phyloP scores from a whole-genome alignment of 2,113 vertebrate genomes.

The Oryctolagus cuniculus region DNA sequence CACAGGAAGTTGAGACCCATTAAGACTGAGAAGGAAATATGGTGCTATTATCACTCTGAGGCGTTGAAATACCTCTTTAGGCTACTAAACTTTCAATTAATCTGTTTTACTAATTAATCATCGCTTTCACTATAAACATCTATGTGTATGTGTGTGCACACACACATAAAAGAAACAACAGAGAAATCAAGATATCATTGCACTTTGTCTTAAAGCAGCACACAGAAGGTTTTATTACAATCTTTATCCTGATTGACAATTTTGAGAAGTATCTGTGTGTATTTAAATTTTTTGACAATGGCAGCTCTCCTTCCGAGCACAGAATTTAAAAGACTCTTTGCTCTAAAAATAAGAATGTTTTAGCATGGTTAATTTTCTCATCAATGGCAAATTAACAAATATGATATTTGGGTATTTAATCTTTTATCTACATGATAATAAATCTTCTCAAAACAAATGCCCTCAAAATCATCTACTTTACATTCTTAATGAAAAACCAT shows the following conservation, averaged over 20 bases:
- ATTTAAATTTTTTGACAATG: slow-evolving; percentile 65
- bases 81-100: slow-evolving; percentile 49
- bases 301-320: slow-evolving; percentile 24
- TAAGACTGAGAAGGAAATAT: slow-evolving; percentile 69
- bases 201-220: slow-evolving; percentile 60
- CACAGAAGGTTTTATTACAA: slow-evolving; percentile 29
- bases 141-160: background rate
- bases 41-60: slow-evolving; percentile 66
- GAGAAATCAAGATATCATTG: slow-evolving; percentile 49
- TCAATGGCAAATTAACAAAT: slow-evolving; percentile 64
- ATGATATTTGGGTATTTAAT: slow-evolving; percentile 68
- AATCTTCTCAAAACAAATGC: slow-evolving; percentile 71
- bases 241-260: slow-evolving; percentile 33
- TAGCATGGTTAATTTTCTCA: slow-evolving; percentile 70
- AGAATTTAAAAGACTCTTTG: slow-evolving; percentile 59
- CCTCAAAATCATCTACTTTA: slow-evolving; percentile 73
- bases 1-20: slow-evolving; percentile 74
- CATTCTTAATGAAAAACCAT: slow-evolving; percentile 57
- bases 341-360: slow-evolving; percentile 52
- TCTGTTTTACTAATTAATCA: slow-evolving; percentile 77
- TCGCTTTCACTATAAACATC: slow-evolving; percentile 25
- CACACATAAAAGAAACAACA: background rate
- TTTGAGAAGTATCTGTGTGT: slow-evolving; percentile 52
- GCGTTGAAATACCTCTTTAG: slow-evolving; percentile 66
- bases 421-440: slow-evolving; percentile 76